Conservation (phyloP, 92 coral and sea anemone species). For the Porites cylindrica region DNA sequence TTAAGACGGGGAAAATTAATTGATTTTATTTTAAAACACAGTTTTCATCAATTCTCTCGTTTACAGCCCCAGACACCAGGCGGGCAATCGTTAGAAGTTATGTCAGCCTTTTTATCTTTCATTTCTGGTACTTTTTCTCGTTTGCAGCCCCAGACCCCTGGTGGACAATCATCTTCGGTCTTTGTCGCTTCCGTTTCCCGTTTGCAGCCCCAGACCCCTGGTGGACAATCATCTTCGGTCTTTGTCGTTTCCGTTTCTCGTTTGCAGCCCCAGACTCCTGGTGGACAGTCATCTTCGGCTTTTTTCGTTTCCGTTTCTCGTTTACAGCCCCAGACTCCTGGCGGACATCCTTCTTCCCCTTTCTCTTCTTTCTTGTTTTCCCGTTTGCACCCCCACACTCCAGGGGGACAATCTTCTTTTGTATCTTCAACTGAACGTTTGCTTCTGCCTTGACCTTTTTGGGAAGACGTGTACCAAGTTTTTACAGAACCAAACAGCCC, state of each 20-base stretch:
- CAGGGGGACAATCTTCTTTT: slow-evolving; percentile 67
- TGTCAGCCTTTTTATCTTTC: background rate
- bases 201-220: slow-evolving; percentile 81
- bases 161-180: slow-evolving; percentile 42
- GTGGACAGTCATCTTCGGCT: slow-evolving; percentile 41
- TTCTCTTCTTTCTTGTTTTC: slow-evolving; percentile 32
- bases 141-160: slow-evolving; percentile 81
- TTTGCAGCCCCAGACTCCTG: slow-evolving; percentile 81
- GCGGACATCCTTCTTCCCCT: slow-evolving; percentile 56
- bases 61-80: slow-evolving; percentile 77
- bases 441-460: background rate
- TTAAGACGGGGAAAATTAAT: slow-evolving; percentile 22
- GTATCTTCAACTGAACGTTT: slow-evolving; percentile 27
- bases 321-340: slow-evolving; percentile 77
- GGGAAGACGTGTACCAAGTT: slow-evolving; percentile 10
- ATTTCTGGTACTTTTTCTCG: background rate
- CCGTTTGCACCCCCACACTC: slow-evolving; percentile 72
- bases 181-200: slow-evolving; percentile 1
- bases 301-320: slow-evolving; percentile 3
- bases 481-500: slow-evolving; percentile 35
- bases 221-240: slow-evolving; percentile 44
- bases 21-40: slow-evolving; percentile 1
- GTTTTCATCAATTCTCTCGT: slow-evolving; percentile 30
- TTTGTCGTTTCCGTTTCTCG: slow-evolving; percentile 4
- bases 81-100: slow-evolving; percentile 18